A percentile compares a stretch with the other conserved stretches of the same genome.
Evolutionary conservation across 2,797 vertebrate genomes (phyloP).

Genomic region (Holocentrus rufus): DNA sequence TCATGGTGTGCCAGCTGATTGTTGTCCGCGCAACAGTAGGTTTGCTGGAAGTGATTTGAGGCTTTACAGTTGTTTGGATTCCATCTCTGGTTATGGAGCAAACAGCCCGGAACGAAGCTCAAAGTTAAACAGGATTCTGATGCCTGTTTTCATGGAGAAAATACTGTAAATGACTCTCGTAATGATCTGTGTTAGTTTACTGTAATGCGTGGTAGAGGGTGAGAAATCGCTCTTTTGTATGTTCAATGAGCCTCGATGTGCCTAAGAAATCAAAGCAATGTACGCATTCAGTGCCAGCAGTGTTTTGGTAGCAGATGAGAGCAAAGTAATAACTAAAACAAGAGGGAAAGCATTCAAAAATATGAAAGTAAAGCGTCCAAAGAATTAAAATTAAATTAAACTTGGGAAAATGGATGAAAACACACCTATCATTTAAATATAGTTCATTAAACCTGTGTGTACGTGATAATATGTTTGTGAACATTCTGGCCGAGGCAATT

Average conservation of each 20-base stretch:
- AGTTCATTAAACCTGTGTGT: too few species aligned
- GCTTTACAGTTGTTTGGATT: constrained; percentile 7
- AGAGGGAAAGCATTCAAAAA: neutral
- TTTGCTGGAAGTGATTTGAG: constrained; percentile 11
- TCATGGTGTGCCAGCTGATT: constrained; percentile 39
- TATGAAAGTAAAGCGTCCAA: neutral
- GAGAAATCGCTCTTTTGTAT: neutral
- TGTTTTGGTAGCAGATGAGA: too few species aligned
- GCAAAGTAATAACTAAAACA: neutral
- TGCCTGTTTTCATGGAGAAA: neutral
- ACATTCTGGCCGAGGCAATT: neutral
- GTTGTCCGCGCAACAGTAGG: constrained; percentile 3
- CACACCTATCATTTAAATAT: neutral
- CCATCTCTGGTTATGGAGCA: constrained; percentile 28
- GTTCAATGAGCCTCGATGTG: neutral
- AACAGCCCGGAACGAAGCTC: constrained; percentile 26
- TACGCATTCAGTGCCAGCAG: too few species aligned
- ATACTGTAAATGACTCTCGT: too few species aligned
- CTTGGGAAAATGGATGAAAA: neutral
- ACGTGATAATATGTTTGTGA: neutral
- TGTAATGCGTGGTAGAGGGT: neutral
- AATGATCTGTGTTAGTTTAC: neutral
- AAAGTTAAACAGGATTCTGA: neutral
- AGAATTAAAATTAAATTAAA: constrained; percentile 1
- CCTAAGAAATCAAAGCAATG: neutral